Conservation (phyloP, 2,797 vertebrate genomes). For the Salarias fasciatus region DNA sequence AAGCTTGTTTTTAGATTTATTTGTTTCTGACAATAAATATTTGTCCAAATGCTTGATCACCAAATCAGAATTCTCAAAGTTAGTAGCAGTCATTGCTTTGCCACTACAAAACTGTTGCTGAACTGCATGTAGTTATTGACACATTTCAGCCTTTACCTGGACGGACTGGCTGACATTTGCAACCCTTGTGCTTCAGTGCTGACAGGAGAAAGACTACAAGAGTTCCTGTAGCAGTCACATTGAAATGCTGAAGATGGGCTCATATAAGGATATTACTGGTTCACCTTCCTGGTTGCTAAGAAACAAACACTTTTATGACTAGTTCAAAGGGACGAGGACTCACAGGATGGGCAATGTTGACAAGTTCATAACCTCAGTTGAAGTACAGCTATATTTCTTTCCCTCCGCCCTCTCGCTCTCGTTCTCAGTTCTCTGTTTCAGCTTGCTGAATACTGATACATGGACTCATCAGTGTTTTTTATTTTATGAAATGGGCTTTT, state of each 20-base stretch:
- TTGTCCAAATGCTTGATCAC: no score
- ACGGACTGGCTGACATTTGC: neutral
- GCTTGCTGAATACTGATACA: constrained; percentile 19
- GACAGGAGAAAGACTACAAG: no score
- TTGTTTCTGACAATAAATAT: no score
- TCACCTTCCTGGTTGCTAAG: neutral
- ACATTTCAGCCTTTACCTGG: neutral
- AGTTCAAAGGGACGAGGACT: neutral
- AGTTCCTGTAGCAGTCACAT: neutral
- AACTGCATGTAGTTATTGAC: no score
- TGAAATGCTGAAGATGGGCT: neutral
- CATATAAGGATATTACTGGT: neutral
- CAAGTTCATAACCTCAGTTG: constrained; percentile 9
- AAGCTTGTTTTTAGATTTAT: no score
- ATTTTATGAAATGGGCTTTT: constrained; percentile 37
- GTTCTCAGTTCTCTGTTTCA: no score
- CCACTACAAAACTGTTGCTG: no score
- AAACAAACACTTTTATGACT: neutral
- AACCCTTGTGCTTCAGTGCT: neutral
- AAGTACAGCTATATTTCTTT: neutral
- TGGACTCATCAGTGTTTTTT: constrained; percentile 7
- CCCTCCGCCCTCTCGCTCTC: no score
- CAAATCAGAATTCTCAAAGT: no score
- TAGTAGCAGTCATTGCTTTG: no score
- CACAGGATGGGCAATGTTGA: neutral